A percentile compares a stretch with the other conserved stretches of the same genome.
These are phyloP conservation scores for Sprattus sprattus DNA, from an alignment of 2,113 vertebrate species.

Conservation along the genomic window DNA sequence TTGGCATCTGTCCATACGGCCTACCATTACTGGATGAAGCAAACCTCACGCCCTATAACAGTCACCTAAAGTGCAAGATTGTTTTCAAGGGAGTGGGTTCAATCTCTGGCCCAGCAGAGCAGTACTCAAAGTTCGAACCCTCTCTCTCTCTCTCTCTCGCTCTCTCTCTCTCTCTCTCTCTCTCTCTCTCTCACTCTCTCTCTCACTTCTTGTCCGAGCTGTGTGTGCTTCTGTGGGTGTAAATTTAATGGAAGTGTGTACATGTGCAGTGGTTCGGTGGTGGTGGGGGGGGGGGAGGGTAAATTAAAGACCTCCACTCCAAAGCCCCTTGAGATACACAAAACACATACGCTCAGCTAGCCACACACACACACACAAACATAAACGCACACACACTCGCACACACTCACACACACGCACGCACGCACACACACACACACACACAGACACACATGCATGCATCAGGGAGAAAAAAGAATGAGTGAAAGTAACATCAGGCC, in stretches of 20 bases:
- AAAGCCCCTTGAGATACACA: neutral
- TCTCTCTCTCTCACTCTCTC: neutral
- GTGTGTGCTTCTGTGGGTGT: neutral
- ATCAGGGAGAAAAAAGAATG: neutral
- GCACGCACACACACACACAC: neutral
- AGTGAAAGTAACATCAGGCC: conserved; percentile 15
- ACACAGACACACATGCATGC: neutral
- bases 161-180: neutral
- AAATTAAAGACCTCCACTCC: conserved; percentile 10
- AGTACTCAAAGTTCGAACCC: neutral
- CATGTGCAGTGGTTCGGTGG: neutral
- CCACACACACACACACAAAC: neutral
- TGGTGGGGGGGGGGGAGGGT: neutral
- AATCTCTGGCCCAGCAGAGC: neutral
- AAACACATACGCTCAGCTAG: neutral
- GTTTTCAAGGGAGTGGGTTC: neutral
- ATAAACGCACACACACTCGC: neutral
- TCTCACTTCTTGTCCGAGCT: neutral
- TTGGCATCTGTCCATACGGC: neutral
- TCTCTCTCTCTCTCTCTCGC: conserved; percentile 2
- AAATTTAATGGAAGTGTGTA: neutral
- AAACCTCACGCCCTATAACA: neutral
- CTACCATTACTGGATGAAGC: neutral
- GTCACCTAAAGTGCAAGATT: neutral
- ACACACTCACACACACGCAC: neutral